These are phyloP conservation scores for Drosophila leonis DNA, from an alignment of 2,888 invertebrate genomes.

Conservation along the genomic window DNA sequence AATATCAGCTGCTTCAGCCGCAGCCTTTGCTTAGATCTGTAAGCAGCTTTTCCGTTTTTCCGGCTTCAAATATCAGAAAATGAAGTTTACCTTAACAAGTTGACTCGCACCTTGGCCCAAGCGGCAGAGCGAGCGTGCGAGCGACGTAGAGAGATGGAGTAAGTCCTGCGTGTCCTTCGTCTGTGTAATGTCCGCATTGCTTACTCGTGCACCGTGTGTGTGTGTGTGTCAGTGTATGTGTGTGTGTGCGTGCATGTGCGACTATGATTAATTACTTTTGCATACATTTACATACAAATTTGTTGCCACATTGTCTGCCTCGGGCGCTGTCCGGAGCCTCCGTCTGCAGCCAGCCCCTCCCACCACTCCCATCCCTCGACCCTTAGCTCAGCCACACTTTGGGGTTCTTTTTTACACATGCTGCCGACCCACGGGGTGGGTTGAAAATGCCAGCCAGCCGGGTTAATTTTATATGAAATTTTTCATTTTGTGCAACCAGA, in stretches of 20 bases:
- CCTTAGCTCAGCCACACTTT: slow-evolving; percentile 18
- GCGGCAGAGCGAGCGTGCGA: not conserved
- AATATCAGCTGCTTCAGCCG: slow-evolving; percentile 2
- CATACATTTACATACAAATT: slow-evolving; percentile 82
- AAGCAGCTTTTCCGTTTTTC: not conserved
- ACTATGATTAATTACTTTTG: slow-evolving; percentile 80
- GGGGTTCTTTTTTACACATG: slow-evolving; percentile 63
- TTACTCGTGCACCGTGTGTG: slow-evolving; percentile 11
- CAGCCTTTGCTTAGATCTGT: slow-evolving; percentile 1
- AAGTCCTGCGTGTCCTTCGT: slow-evolving; percentile 39
- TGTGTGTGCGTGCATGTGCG: slow-evolving; percentile 73
- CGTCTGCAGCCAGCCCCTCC: slow-evolving; percentile 2
- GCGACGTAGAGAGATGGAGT: not conserved
- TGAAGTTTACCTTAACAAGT: slow-evolving; percentile 78
- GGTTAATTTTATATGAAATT: slow-evolving; percentile 80
- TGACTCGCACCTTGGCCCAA: slow-evolving; percentile 53
- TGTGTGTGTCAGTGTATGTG: slow-evolving; percentile 30
- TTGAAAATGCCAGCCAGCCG: slow-evolving; percentile 57
- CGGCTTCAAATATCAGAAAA: slow-evolving; percentile 58
- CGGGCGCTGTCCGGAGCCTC: slow-evolving; percentile 50
- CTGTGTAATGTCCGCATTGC: slow-evolving; percentile 64
- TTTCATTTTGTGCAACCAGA: slow-evolving; percentile 73
- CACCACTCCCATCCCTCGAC: not conserved
- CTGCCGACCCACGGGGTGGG: slow-evolving; percentile 35
- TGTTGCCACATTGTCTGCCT: slow-evolving; percentile 81